Percentiles rank a stretch among this genome's conserved stretches.
Conservation (phyloP, 2,113 vertebrate species). For the Clarias magur region DNA sequence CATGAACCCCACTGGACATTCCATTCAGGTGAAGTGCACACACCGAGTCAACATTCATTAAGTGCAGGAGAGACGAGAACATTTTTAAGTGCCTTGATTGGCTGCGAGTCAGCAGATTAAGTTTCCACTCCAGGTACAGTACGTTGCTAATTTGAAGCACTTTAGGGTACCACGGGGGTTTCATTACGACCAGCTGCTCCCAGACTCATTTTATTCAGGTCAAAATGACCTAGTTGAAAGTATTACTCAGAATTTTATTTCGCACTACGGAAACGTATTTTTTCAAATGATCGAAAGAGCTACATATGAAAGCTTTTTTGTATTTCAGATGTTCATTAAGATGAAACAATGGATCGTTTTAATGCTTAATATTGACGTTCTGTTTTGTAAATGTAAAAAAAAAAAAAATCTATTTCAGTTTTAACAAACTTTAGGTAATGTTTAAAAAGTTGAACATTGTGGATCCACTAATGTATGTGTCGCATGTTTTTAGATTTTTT, state of each 20-base stretch:
- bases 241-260: neutral
- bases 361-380: neutral
- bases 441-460: neutral
- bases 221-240: neutral
- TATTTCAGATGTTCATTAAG: neutral
- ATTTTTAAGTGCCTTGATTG: neutral
- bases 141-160: neutral
- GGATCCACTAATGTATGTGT: neutral
- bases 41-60: neutral
- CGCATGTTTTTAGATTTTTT: neutral
- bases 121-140: neutral
- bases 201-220: neutral
- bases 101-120: conserved; percentile 5
- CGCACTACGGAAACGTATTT: neutral
- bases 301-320: neutral
- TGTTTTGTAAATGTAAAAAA: neutral
- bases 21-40: conserved; percentile 78
- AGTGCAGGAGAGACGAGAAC: neutral
- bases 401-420: neutral
- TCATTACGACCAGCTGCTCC: neutral
- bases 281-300: neutral
- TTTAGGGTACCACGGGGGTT: conserved; percentile 1
- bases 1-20: conserved; percentile 93
- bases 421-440: neutral
- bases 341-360: neutral